These are phyloP conservation scores for Gorsachius goisagi DNA, from an alignment of 2,113 vertebrate species.

Conservation along the genomic window DNA sequence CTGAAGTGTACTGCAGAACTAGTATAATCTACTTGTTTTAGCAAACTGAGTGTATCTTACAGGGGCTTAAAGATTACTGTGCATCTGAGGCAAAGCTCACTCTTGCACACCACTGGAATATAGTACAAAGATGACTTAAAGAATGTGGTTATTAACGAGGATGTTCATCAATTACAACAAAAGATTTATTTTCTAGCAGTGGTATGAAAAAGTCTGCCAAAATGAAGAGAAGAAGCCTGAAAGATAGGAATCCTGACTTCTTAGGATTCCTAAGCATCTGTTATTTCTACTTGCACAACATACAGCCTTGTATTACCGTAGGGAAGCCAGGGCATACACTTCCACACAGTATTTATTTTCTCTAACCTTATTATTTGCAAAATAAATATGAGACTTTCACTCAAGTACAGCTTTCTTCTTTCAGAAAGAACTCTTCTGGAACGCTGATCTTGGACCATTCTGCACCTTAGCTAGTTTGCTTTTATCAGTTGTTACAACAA, in stretches of 20 bases:
- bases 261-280: neutral
- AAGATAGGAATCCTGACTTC: neutral
- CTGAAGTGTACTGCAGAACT: neutral
- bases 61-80: neutral
- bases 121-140: neutral
- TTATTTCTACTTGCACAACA: neutral
- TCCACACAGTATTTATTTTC: neutral
- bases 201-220: neutral
- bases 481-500: conserved; percentile 19
- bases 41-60: neutral
- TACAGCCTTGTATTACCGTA: neutral
- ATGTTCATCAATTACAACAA: neutral
- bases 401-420: neutral
- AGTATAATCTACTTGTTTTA: neutral
- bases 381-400: neutral
- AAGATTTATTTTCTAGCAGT: neutral
- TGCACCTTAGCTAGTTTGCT: neutral
- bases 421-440: neutral
- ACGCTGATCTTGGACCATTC: neutral
- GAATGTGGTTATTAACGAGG: neutral
- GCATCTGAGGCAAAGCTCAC: neutral
- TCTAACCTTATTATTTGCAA: neutral
- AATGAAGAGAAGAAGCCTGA: neutral
- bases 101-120: neutral
- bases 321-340: neutral